Evolutionary conservation across 2,888 invertebrate genomes (phyloP).

Genomic region (Oligia latruncula): DNA sequence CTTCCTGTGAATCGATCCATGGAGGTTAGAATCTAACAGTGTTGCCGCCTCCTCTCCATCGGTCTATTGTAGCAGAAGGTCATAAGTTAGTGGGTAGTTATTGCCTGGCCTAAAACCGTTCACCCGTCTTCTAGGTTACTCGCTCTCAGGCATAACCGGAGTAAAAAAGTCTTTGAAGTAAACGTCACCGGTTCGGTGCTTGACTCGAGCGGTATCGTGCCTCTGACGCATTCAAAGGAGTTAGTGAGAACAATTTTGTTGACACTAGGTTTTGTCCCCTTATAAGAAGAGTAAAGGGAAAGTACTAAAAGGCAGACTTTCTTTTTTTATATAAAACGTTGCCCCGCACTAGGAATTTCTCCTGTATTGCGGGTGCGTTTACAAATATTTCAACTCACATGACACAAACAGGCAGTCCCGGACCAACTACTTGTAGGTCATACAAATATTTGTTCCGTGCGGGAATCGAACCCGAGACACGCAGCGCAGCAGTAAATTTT

Average conservation of each 20-base stretch:
- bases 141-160: neutral
- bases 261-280: neutral
- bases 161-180: conserved; percentile 19
- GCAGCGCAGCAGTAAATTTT: neutral
- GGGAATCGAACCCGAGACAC: too few species aligned
- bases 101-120: conserved; percentile 28
- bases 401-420: too few species aligned
- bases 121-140: conserved; percentile 8
- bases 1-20: conserved; percentile 27
- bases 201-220: neutral
- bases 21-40: conserved; percentile 21
- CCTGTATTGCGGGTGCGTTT: too few species aligned
- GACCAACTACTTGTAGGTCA: too few species aligned
- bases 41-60: conserved; percentile 1
- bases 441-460: too few species aligned
- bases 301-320: neutral
- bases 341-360: too few species aligned
- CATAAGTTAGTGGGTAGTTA: conserved; percentile 33
- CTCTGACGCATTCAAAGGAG: conserved; percentile 18
- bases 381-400: too few species aligned
- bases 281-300: neutral
- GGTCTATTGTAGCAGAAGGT: conserved; percentile 33
- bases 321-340: too few species aligned
- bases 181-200: conserved; percentile 4
- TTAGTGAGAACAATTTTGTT: neutral